Evolutionary conservation across 1,140 invertebrate genomes (phyloP), one percentile per base, ranked within the genome.

Genomic region (Nylanderia fulva): DNA sequence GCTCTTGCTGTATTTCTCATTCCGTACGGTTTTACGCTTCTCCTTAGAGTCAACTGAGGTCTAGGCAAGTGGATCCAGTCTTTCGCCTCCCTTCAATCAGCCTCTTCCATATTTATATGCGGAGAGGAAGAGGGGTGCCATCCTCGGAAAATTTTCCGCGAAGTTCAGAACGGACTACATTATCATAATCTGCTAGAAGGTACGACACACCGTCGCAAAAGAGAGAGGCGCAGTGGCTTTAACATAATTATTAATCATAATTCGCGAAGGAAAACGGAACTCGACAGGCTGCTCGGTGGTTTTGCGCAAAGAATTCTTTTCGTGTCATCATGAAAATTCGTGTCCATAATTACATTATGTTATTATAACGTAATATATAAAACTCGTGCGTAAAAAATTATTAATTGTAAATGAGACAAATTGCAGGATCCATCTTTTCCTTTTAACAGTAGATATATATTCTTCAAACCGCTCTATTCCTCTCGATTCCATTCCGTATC

Each of bases 31-130:
- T 75, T 85, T 82, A 54, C 85, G 48, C 71, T 83, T 54, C 79
- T 80, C 85, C 58, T 85, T 52, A 76, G 21, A 84, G 75, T 89
- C 80, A 84, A 87, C 88, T 86, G 80, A 72, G 84, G 85, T 75
- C 75, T 75, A 48, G 71, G 21, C 58, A 36, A 54, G 54, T 56
- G 60, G 71, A 88, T 90, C 69, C 76, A 56, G 54, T 87, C 56
- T 71, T 84, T 87, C 60, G 71, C 86, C 77, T 76, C 74, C 86
- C 91, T 91, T 91, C 90, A 92, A 92, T 92, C 91, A 90, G 84
- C 61, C 90, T 91, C 80, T 85, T 92, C 90, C 90, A 92, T 92
- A 91, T 92, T 92, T 91, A 91, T 91, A 88, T 85, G 79, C 79
- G 52, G 85, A 48, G 45, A 4, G 15, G 45, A 15, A 1, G 3